A percentile compares a stretch with the other conserved stretches of the same genome.
phyloP scores from a whole-genome alignment of 1,140 invertebrate genomes.

The Procambarus virginalis region DNA sequence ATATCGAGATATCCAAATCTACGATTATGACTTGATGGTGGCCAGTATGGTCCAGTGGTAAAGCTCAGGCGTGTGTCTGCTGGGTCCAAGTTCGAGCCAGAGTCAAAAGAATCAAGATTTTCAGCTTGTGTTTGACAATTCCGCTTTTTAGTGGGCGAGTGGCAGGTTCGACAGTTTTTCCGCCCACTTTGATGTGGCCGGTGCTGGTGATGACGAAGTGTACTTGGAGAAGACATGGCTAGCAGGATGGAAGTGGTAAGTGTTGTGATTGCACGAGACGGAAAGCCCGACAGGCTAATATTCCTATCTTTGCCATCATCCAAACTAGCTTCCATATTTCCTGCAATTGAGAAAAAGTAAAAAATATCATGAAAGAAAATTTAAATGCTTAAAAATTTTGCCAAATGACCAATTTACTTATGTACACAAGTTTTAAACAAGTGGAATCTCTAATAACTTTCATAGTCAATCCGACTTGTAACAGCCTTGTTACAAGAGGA shows the following conservation, averaged over 20 bases:
- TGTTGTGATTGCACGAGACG: slow-evolving; percentile 50
- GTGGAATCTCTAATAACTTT: too few relatives aligned
- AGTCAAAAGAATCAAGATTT: neutral
- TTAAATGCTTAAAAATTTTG: too few relatives aligned
- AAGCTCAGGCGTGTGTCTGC: slow-evolving; percentile 47
- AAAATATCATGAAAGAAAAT: neutral
- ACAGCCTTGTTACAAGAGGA: too few relatives aligned
- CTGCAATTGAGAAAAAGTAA: slow-evolving; percentile 4
- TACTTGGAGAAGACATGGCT: slow-evolving; percentile 51
- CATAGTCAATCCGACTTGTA: too few relatives aligned
- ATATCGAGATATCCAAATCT: slow-evolving; percentile 2
- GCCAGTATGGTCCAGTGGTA: slow-evolving; percentile 56
- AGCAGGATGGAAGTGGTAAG: slow-evolving; percentile 59
- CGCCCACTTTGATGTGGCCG: neutral
- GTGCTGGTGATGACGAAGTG: neutral
- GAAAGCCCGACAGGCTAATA: slow-evolving; percentile 23
- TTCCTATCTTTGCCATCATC: slow-evolving; percentile 17
- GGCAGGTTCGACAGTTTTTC: neutral
- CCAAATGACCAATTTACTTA: too few relatives aligned
- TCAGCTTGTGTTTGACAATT: neutral
- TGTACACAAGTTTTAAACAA: too few relatives aligned
- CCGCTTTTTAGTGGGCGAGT: neutral
- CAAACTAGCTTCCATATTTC: slow-evolving; percentile 9
- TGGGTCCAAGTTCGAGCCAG: slow-evolving; percentile 21
- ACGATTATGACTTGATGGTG: slow-evolving; percentile 30